These are phyloP conservation scores for Lagocephalus sceleratus DNA, from an alignment of 2,797 vertebrate species.

Conservation along the genomic window DNA sequence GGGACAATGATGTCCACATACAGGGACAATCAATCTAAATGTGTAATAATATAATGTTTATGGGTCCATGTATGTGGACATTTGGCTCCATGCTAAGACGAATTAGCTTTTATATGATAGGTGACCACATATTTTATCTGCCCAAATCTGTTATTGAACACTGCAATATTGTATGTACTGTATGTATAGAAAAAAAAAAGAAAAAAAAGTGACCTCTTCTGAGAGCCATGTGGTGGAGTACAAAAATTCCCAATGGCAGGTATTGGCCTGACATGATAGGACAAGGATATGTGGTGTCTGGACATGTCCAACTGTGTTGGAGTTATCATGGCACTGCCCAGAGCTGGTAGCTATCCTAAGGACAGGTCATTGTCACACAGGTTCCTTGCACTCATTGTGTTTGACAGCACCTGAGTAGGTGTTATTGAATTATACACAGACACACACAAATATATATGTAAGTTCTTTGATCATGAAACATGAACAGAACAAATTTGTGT, in stretches of 20 bases:
- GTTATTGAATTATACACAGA: no score
- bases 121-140: constrained; percentile 21
- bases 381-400: no score
- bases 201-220: constrained; percentile 52
- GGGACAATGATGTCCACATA: no score
- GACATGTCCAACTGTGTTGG: constrained; percentile 55
- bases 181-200: constrained; percentile 55
- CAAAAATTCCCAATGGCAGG: constrained; percentile 46
- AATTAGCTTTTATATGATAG: no score
- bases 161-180: constrained; percentile 8
- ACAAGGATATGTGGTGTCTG: constrained; percentile 48
- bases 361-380: constrained; percentile 53
- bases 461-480: no score
- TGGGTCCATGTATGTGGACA: no score
- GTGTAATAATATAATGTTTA: no score
- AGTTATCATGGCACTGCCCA: constrained; percentile 52
- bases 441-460: no score
- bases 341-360: constrained; percentile 42
- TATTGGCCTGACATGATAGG: constrained; percentile 53
- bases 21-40: no score
- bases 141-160: constrained; percentile 21
- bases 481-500: no score
- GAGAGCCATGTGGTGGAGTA: constrained; percentile 36
- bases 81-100: no score
- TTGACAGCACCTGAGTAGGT: no score